A percentile compares a stretch with the other conserved stretches of the same genome.
Evolutionary conservation across 2,797 vertebrate species (phyloP).

Genomic region (Centroberyx gerrardi): DNA sequence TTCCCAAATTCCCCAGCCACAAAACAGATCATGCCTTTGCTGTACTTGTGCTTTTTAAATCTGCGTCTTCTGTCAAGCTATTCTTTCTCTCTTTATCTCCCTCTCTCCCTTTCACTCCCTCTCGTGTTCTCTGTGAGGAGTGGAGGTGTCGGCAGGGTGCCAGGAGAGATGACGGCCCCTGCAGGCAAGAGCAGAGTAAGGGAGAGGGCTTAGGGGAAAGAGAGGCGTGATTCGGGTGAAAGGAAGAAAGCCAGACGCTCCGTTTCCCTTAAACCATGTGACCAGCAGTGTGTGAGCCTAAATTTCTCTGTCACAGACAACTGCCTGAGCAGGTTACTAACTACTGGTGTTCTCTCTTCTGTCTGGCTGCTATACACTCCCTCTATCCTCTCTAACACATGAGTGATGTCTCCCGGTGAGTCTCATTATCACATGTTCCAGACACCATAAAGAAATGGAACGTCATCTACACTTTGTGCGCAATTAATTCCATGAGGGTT

Average conservation of each 20-base stretch:
- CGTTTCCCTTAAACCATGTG: conserved; percentile 85
- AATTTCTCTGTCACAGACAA: conserved; percentile 47
- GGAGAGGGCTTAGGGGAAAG: conserved; percentile 46
- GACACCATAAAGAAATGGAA: conserved; percentile 2
- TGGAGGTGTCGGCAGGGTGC: conserved; percentile 65
- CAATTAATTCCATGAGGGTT: background rate
- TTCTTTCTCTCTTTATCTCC: conserved; percentile 47
- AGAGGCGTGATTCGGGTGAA: conserved; percentile 67
- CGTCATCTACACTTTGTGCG: conserved; percentile 9
- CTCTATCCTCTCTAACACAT: conserved; percentile 17
- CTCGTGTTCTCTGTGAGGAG: conserved; percentile 42
- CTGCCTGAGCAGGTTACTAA: conserved; percentile 74
- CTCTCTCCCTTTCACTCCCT: background rate
- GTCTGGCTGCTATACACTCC: conserved; percentile 39
- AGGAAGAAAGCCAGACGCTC: conserved; percentile 78
- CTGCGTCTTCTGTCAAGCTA: conserved; percentile 15
- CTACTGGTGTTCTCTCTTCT: conserved; percentile 48
- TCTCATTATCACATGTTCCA: conserved; percentile 29
- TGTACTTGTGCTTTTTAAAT: conserved; percentile 50
- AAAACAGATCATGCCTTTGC: conserved; percentile 56
- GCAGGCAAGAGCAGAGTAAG: conserved; percentile 51
- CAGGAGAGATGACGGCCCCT: conserved; percentile 64
- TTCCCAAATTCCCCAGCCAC: conserved; percentile 42
- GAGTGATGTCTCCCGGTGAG: conserved; percentile 16
- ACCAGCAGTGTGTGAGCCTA: conserved; percentile 58